Percentiles rank a stretch among this genome's conserved stretches.
phyloP scores from a whole-genome alignment of 2,888 invertebrate genomes.

The Latrodectus hesperus region DNA sequence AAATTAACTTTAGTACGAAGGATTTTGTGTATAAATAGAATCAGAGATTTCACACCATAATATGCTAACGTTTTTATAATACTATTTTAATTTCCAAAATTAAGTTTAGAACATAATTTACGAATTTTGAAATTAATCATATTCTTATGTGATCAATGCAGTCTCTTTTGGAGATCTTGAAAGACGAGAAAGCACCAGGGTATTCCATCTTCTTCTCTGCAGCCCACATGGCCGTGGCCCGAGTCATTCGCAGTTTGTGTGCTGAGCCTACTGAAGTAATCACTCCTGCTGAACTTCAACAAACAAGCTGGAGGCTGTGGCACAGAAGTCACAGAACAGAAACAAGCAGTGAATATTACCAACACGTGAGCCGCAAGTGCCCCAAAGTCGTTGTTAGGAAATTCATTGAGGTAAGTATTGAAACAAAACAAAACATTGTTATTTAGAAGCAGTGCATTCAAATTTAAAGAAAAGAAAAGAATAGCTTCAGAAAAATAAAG shows the following conservation, averaged over 20 bases:
- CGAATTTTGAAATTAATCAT: not conserved
- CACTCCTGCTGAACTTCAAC: not conserved
- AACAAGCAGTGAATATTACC: no score
- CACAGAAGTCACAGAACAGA: no score
- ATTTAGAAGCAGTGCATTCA: no score
- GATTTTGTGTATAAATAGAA: not conserved
- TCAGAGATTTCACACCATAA: not conserved
- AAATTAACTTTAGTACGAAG: not conserved
- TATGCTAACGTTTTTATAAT: not conserved
- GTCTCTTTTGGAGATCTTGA: conserved; percentile 5
- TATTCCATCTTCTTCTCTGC: conserved; percentile 45
- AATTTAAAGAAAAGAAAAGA: no score
- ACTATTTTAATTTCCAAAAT: not conserved
- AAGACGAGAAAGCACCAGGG: not conserved
- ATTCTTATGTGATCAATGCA: not conserved
- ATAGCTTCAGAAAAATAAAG: no score
- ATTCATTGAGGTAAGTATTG: conserved; percentile 26
- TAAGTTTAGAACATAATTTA: not conserved
- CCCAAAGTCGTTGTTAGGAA: conserved; percentile 11
- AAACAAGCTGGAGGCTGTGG: no score
- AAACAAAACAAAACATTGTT: no score
- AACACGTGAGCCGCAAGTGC: not conserved
- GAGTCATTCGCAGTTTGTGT: conserved; percentile 31
- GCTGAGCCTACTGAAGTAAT: not conserved
- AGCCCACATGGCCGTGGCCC: conserved; percentile 38